Conservation (phyloP, 2,888 invertebrate species). For the Dinocampus coccinellae region DNA sequence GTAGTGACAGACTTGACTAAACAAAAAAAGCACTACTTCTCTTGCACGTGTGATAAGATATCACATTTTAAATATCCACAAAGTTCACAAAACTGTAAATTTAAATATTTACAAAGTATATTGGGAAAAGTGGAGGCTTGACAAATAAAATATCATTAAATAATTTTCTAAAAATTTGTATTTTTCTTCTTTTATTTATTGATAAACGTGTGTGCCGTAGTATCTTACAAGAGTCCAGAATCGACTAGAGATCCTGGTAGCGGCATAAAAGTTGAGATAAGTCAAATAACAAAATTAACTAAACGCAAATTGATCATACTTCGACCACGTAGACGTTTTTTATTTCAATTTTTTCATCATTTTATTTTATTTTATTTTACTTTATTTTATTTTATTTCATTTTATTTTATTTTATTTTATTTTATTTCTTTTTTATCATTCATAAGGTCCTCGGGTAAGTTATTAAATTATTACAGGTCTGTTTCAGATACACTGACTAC, state of each 20-base stretch:
- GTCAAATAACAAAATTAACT: slow-evolving; percentile 70
- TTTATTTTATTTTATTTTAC: too few relatives aligned
- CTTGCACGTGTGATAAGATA: too few relatives aligned
- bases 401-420: background rate
- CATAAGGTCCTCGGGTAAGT: slow-evolving; percentile 13
- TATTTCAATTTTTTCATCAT: slow-evolving; percentile 24
- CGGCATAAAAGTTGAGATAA: slow-evolving; percentile 65
- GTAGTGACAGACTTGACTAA: too few relatives aligned
- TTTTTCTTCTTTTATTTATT: slow-evolving; percentile 63
- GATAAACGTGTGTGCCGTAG: slow-evolving; percentile 67
- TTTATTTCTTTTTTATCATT: background rate
- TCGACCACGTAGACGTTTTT: slow-evolving; percentile 8
- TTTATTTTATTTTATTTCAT: slow-evolving; percentile 31
- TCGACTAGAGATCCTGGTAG: slow-evolving; percentile 56
- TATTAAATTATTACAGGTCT: background rate
- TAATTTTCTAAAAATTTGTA: slow-evolving; percentile 67
- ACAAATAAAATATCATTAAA: slow-evolving; percentile 34
- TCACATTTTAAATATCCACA: too few relatives aligned
- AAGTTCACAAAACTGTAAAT: background rate
- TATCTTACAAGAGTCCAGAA: slow-evolving; percentile 67
- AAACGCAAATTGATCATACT: slow-evolving; percentile 61
- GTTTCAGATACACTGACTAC: background rate
- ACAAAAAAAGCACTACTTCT: too few relatives aligned
- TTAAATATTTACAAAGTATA: slow-evolving; percentile 1
- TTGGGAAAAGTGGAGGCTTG: background rate